Evolutionary conservation across 2,797 vertebrate genomes (phyloP).

Genomic region (Chiroxiphia lanceolata): DNA sequence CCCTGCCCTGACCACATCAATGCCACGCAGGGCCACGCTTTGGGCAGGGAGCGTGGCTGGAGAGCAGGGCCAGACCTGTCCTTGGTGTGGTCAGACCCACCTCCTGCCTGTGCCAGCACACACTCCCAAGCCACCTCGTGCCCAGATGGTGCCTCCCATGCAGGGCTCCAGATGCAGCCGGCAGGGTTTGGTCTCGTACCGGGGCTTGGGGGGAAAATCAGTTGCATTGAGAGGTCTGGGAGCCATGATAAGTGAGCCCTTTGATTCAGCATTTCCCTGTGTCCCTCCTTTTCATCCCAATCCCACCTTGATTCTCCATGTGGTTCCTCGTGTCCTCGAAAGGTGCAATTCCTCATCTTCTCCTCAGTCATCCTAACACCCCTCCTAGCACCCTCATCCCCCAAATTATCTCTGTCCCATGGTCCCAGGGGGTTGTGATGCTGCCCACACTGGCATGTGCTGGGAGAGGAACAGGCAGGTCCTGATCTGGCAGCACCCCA

Average conservation of each 20-base stretch:
- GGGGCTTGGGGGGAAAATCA: not conserved
- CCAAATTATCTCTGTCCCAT: not conserved
- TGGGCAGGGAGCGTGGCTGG: conserved; percentile 18
- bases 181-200: rapidly evolving
- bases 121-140: not conserved
- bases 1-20: conserved; percentile 36
- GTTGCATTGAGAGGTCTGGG: rapidly evolving
- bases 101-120: rapidly evolving
- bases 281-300: not conserved
- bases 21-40: rapidly evolving
- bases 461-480: not conserved
- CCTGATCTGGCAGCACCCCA: not conserved
- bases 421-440: rapidly evolving
- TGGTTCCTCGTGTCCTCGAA: not conserved
- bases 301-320: not conserved
- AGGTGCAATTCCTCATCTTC: not conserved
- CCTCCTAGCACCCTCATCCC: not conserved
- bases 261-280: not conserved
- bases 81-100: rapidly evolving
- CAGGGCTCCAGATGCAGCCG: not conserved
- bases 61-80: conserved; percentile 36
- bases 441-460: rapidly evolving
- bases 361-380: not conserved
- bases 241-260: not conserved
- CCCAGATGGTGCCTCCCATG: not conserved